phyloP scores from a whole-genome alignment of 30 jellyfish, hydroid and myxozoan species.

The Hydractinia echinata region DNA sequence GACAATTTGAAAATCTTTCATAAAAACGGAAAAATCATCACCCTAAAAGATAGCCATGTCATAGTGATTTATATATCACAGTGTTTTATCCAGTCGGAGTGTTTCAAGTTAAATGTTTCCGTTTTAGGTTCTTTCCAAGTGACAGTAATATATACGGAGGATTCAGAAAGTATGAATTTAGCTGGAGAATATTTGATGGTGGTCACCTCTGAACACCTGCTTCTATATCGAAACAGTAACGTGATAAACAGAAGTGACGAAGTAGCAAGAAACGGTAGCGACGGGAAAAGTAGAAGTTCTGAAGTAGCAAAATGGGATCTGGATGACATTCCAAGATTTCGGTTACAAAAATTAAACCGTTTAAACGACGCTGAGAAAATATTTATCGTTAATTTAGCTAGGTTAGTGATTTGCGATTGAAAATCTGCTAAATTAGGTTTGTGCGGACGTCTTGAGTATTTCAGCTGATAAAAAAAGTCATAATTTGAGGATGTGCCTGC shows the following conservation, averaged over 20 bases:
- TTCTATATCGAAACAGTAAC: constrained; percentile 29
- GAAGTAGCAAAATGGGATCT: constrained; percentile 60
- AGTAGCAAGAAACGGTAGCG: not conserved
- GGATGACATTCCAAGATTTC: constrained; percentile 85
- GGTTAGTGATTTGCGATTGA: constrained; percentile 35
- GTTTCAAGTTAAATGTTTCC: no score
- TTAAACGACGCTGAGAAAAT: constrained; percentile 84
- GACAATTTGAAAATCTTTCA: no score
- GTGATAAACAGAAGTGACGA: not conserved
- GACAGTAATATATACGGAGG: constrained; percentile 82
- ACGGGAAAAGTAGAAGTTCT: not conserved
- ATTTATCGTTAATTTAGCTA: constrained; percentile 78
- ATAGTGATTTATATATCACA: no score
- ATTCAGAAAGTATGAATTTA: constrained; percentile 68
- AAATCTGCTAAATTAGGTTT: no score
- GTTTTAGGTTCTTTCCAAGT: constrained; percentile 60
- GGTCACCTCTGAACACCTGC: constrained; percentile 67
- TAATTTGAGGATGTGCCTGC: not conserved
- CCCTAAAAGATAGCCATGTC: no score
- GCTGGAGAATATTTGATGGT: constrained; percentile 82
- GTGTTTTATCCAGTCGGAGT: no score
- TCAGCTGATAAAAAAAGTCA: not conserved
- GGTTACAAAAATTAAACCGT: constrained; percentile 81
- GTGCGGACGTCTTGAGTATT: not conserved
- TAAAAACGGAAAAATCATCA: no score